Base-by-base conservation (phyloP, 2,113 vertebrate genomes). In the Mus spicilegus region DNA sequence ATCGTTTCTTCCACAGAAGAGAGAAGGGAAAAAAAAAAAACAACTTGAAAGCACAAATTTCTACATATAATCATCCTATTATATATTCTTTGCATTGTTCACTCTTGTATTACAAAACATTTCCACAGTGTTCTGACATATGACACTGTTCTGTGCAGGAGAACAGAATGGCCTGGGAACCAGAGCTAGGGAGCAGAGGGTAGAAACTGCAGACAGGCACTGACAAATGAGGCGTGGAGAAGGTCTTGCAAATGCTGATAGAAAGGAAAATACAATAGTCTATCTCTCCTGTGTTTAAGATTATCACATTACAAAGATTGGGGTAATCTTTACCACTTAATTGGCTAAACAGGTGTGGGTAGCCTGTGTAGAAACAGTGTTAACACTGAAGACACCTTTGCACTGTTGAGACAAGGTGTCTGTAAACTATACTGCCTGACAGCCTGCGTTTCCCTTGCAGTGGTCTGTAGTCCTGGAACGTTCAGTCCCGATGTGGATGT, bases 401-500 rank as follows among this genome's bases (percentile, higher is more conserved):
- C 88, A 36, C 72, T 63, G 36, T 61, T 65, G 70, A 4, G 65
- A 42, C 4, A 0, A 26, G 24, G 58, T 46, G 13, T 22, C 93
- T 75, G 19, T 56, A 54, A 49, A 70, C 54, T 28, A 10, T 63
- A 70, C 36, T 92, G 28, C 72, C 72, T 56, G 80, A 0, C 49
- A 24, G 0, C 84, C 46, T 96, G 14, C 96, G 24, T 96, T 98
- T 95, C 86, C 56, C 98, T 91, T 67, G 5, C 98, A 98, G 99
- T 99, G 96, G 98, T 98, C 89, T 99, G 99, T 73, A 93, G 94
- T 69, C 99, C 98, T 6, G 97, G 98, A 80, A 98, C 97, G n/a
- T 98, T 98, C 90, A 99, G 98, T 56, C 97, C 98, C 28, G 96
- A 97, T 95, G 92, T 96, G 16, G 91, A 95, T 7, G 96, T 98